phyloP scores from a whole-genome alignment of 2,888 invertebrate species.

The Autographa pulchrina region DNA sequence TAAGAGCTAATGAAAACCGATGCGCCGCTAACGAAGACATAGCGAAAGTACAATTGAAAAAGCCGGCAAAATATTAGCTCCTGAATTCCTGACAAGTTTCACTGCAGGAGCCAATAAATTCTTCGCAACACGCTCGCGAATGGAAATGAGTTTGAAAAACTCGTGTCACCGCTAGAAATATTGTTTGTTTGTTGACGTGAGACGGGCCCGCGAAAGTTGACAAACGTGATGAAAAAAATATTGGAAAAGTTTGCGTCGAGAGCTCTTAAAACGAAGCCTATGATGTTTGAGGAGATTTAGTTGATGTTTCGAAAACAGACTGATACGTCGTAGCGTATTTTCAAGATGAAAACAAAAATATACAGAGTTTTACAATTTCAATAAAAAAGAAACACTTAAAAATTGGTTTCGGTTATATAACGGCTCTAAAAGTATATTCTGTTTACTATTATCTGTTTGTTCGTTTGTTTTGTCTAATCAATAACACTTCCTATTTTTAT shows the following conservation, averaged over 20 bases:
- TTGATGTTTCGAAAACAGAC: constrained; percentile 47
- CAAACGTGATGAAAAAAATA: constrained; percentile 85
- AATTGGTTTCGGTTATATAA: background rate
- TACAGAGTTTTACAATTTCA: no score
- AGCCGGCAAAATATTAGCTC: constrained; percentile 68
- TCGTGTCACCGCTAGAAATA: constrained; percentile 77
- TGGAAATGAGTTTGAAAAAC: constrained; percentile 82
- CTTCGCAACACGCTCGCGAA: constrained; percentile 71
- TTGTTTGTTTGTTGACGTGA: constrained; percentile 83
- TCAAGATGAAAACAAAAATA: constrained; percentile 5
- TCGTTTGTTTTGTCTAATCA: background rate
- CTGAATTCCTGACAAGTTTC: constrained; percentile 61
- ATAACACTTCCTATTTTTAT: constrained; percentile 34
- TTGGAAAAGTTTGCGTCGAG: constrained; percentile 79
- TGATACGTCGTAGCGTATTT: constrained; percentile 33
- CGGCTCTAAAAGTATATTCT: background rate
- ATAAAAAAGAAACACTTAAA: no score
- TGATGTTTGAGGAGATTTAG: constrained; percentile 61
- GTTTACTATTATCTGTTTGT: background rate
- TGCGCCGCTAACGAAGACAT: constrained; percentile 79
- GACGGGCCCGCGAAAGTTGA: constrained; percentile 75
- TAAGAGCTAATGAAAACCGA: constrained; percentile 80
- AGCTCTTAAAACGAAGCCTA: constrained; percentile 70
- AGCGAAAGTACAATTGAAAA: constrained; percentile 67
- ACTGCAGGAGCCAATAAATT: constrained; percentile 73